These are phyloP conservation scores for Neostethus bicornis DNA, from an alignment of 2,797 vertebrate species.

Conservation along the genomic window DNA sequence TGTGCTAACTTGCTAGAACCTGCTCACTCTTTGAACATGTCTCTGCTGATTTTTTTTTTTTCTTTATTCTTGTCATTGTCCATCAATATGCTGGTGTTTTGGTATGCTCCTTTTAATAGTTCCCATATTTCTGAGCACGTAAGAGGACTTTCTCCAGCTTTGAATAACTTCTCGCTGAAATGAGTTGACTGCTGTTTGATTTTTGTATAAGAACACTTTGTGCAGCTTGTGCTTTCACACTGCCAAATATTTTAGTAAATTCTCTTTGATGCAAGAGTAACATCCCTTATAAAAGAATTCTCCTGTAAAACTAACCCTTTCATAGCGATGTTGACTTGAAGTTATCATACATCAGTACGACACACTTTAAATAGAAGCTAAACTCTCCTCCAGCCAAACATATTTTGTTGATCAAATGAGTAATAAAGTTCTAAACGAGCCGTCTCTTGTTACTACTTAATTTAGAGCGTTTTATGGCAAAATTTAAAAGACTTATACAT, in stretches of 20 bases:
- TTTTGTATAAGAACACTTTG: background rate
- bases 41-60: constrained; percentile 27
- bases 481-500: too few relatives aligned
- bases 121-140: background rate
- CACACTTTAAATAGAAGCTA: too few relatives aligned
- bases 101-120: constrained; percentile 13
- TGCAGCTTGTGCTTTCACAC: background rate
- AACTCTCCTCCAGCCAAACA: too few relatives aligned
- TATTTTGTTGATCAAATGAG: too few relatives aligned
- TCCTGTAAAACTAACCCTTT: background rate
- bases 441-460: too few relatives aligned
- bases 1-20: constrained; percentile 33
- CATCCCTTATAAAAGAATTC: background rate
- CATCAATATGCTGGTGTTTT: constrained; percentile 14
- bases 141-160: constrained; percentile 10
- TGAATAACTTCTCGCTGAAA: constrained; percentile 23
- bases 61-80: constrained; percentile 27
- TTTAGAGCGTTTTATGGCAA: too few relatives aligned
- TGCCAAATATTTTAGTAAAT: background rate
- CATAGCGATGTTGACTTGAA: constrained; percentile 2
- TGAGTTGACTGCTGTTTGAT: constrained; percentile 20
- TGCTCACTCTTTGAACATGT: constrained; percentile 19
- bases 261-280: constrained; percentile 7
- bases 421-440: too few relatives aligned
- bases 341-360: constrained; percentile 3